Evolutionary conservation across 1,140 invertebrate species (phyloP).

Genomic region (Atta colombica): DNA sequence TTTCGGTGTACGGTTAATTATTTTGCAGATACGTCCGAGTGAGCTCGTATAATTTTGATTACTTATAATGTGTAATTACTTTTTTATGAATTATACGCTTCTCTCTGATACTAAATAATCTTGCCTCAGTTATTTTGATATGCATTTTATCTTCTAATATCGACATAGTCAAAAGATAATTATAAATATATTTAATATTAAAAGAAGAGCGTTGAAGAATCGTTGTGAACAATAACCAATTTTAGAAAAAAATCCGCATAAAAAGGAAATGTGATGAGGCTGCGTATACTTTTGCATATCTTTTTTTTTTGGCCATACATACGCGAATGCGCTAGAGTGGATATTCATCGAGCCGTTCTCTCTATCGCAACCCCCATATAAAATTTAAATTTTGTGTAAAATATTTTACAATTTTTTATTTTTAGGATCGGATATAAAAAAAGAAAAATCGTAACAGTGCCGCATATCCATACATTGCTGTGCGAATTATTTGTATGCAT

Average conservation of each 20-base stretch:
- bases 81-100: background rate
- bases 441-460: conserved; percentile 2
- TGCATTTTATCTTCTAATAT: background rate
- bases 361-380: conserved; percentile 30
- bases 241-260: background rate
- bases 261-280: background rate
- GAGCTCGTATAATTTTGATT: conserved; percentile 9
- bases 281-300: background rate
- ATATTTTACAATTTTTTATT: conserved; percentile 58
- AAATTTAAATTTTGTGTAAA: conserved; percentile 60
- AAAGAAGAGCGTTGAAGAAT: background rate
- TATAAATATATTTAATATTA: background rate
- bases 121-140: background rate
- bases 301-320: background rate
- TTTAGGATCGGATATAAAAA: conserved; percentile 38
- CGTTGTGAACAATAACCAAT: background rate
- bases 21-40: conserved; percentile 27
- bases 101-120: background rate
- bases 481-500: conserved; percentile 53
- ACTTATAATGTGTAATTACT: conserved; percentile 6
- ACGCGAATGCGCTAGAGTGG: conserved; percentile 29
- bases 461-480: conserved; percentile 30
- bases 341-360: conserved; percentile 43
- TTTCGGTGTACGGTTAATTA: conserved; percentile 32
- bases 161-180: background rate